Evolutionary conservation across 2,797 vertebrate genomes (phyloP), one percentile per base, ranked within the genome.

Genomic region (Podarcis siculus): DNA sequence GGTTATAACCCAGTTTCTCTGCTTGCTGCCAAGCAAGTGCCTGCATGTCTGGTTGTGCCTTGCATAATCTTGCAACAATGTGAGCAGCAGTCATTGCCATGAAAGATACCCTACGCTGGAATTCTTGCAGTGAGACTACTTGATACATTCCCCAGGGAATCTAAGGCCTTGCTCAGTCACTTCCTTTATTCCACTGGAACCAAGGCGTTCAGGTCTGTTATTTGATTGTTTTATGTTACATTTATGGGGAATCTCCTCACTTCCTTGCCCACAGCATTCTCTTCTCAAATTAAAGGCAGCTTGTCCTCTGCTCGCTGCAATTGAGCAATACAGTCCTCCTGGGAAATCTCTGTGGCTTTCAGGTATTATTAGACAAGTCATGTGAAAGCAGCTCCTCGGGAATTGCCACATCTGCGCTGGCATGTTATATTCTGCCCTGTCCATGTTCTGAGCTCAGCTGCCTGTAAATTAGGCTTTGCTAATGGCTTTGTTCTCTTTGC

Each of bases 241-340:
- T 45, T 72, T 64, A 69, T 55, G 37, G 64, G 55, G 67, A 79
- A n/a, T 66, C 25, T 49, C 19, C 10, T 79, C 5, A n/a, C 17
- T 82, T 77, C 3, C 42, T 32, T 32, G 37, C 66, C 49, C 42
- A 19, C 21, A 30, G 15, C 32, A 37, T 1, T 66, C n/a, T 45
- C 8, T 25, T 66, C 66, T 66, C 86, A 8, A 12, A 37, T 66
- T 49, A 66, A 49, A 66, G 4, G n/a, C n/a, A 64, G n/a, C 67
- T 79, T 1, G 4, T 83, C 25, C 17, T 49, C 13, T 72, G 35
- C 23, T 79, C 13, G 66, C 76, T 45, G 30, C 17, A 19, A 71
- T 83, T 83, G 76, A 90, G 85, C 49, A 71, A 90, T 66, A 13
- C 35, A 79, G 23, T 8, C 55, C 17, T 73, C 37, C 66, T 85